phyloP scores from a whole-genome alignment of 2,888 invertebrate genomes.

The Acrobasis suavella region DNA sequence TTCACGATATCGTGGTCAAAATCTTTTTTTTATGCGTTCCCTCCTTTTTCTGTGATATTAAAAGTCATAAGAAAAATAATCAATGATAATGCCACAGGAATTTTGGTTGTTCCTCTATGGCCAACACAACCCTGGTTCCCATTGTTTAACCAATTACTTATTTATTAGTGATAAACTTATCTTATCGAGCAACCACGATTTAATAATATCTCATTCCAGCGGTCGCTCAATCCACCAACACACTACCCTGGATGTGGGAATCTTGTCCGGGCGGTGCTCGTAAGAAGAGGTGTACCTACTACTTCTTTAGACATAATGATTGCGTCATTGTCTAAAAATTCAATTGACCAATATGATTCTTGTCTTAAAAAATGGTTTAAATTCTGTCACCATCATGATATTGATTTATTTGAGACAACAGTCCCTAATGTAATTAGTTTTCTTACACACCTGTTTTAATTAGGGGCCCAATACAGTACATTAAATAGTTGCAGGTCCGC shows the following conservation, averaged over 20 bases:
- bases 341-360: too few relatives aligned
- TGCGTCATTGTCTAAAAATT: not conserved
- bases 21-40: conserved; percentile 6
- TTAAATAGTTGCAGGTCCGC: conserved; percentile 1
- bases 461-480: not conserved
- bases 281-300: not conserved
- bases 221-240: not conserved
- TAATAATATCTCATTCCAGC: not conserved
- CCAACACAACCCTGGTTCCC: conserved; percentile 17
- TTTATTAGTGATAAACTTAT: not conserved
- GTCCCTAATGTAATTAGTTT: not conserved
- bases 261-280: not conserved
- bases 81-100: conserved; percentile 2
- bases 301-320: conserved; percentile 5
- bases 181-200: not conserved
- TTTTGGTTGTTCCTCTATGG: conserved; percentile 12
- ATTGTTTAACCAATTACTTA: not conserved
- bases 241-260: conserved; percentile 1
- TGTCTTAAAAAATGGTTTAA: too few relatives aligned
- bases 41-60: conserved; percentile 3
- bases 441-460: not conserved
- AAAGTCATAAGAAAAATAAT: conserved; percentile 5
- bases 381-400: not conserved
- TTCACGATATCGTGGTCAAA: not conserved
- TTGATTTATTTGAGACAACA: not conserved